Evolutionary conservation across 1,140 invertebrate species (phyloP).

Genomic region (Bombus huntii): DNA sequence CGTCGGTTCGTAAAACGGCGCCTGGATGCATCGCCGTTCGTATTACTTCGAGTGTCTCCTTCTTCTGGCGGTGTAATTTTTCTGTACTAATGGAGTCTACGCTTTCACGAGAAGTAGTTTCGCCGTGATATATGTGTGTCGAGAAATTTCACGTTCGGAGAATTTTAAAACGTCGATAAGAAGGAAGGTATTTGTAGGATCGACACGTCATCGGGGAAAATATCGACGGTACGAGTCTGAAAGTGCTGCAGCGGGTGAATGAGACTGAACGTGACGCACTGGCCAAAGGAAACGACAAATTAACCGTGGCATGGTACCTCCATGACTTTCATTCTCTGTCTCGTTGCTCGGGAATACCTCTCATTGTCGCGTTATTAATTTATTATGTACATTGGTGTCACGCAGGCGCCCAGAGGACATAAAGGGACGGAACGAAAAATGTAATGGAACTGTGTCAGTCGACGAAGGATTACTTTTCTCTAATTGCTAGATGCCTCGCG

Average conservation of each 20-base stretch:
- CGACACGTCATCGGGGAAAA: background rate
- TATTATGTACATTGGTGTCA: background rate
- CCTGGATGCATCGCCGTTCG: no score
- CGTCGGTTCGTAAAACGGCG: no score
- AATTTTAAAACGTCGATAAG: background rate
- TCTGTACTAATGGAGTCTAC: no score
- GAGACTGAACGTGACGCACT: background rate
- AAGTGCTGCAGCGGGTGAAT: background rate
- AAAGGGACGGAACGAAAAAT: background rate
- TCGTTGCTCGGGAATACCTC: background rate
- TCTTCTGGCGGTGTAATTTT: no score
- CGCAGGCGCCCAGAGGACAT: background rate
- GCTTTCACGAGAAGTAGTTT: background rate
- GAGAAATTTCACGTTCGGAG: background rate
- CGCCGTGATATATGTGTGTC: background rate
- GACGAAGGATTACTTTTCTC: background rate
- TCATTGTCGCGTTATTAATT: conserved; percentile 15
- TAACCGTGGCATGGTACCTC: conserved; percentile 41
- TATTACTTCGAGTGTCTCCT: no score
- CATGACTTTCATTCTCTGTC: conserved; percentile 1
- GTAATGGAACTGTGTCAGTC: background rate
- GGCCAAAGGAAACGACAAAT: conserved; percentile 59
- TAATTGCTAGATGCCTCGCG: background rate
- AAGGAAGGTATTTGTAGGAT: background rate
- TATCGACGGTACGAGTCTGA: no score